phyloP scores from a whole-genome alignment of 1,140 invertebrate species.

The Saccostrea glomerata region DNA sequence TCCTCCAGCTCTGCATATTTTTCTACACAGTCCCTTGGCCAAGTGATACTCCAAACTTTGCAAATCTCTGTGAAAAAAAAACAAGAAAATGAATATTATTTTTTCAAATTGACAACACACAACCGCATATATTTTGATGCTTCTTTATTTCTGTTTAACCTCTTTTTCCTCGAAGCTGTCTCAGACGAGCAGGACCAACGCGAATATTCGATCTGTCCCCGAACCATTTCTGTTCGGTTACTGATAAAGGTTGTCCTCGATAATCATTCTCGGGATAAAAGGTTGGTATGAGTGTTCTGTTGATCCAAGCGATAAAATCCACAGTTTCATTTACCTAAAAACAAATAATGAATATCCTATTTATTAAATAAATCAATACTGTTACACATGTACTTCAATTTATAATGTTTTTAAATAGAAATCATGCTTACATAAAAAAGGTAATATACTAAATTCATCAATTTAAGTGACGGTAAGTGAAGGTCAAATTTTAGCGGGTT shows the following conservation, averaged over 20 bases:
- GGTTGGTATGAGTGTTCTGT: conserved; percentile 22
- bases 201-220: not conserved
- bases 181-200: conserved; percentile 19
- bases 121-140: not conserved
- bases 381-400: too few species aligned
- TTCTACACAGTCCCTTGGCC: conserved; percentile 17
- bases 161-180: not conserved
- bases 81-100: not conserved
- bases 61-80: not conserved
- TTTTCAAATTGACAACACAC: not conserved
- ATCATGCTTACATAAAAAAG: too few species aligned
- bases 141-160: not conserved
- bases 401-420: too few species aligned
- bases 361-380: too few species aligned
- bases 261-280: conserved; percentile 16
- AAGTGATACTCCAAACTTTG: conserved; percentile 17
- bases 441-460: too few species aligned
- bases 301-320: conserved; percentile 12
- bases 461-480: too few species aligned
- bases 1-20: conserved; percentile 49
- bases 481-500: too few species aligned
- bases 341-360: too few species aligned
- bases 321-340: conserved; percentile 7
- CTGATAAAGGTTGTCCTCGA: not conserved
- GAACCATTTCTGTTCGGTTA: conserved; percentile 17